phyloP scores from a whole-genome alignment of 2,113 vertebrate species.

The Typhlomys cinereus region DNA sequence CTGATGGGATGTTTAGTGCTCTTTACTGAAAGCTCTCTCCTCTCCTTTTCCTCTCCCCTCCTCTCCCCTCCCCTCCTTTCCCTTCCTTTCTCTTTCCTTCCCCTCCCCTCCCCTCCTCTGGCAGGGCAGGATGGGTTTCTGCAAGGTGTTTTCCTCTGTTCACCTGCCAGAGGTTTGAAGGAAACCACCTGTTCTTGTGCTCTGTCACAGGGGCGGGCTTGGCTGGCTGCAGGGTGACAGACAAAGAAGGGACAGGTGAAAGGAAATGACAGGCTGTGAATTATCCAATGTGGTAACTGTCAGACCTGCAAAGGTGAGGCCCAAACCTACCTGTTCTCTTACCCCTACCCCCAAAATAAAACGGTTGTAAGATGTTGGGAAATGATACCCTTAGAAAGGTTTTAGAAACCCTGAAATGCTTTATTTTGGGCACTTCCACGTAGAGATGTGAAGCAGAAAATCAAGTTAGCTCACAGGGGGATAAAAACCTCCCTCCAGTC shows the following conservation, averaged over 20 bases:
- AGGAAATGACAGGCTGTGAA: background rate
- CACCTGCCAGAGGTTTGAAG: conserved; percentile 38
- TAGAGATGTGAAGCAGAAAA: background rate
- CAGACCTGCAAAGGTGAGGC: background rate
- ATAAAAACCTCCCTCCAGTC: background rate
- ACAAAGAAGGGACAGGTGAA: background rate
- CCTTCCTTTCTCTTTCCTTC: conserved; percentile 67
- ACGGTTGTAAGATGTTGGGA: background rate
- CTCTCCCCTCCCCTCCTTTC: no score
- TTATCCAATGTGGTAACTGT: background rate
- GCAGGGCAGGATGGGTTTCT: conserved; percentile 11
- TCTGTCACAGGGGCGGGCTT: background rate
- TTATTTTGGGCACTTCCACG: background rate
- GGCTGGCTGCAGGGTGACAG: background rate
- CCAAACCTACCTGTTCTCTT: background rate
- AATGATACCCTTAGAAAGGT: background rate
- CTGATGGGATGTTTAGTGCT: conserved; percentile 79
- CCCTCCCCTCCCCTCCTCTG: no score
- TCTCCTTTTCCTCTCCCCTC: no score
- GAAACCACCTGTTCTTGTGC: background rate
- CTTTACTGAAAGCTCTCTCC: conserved; percentile 70
- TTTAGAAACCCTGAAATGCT: conserved; percentile 12
- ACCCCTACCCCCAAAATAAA: background rate
- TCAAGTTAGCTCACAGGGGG: background rate
- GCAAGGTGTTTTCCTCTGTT: conserved; percentile 41